A percentile compares a stretch with the other conserved stretches of the same genome.
These are phyloP conservation scores for Chinchilla lanigera DNA, from an alignment of 2,113 vertebrate species.

Conservation along the genomic window DNA sequence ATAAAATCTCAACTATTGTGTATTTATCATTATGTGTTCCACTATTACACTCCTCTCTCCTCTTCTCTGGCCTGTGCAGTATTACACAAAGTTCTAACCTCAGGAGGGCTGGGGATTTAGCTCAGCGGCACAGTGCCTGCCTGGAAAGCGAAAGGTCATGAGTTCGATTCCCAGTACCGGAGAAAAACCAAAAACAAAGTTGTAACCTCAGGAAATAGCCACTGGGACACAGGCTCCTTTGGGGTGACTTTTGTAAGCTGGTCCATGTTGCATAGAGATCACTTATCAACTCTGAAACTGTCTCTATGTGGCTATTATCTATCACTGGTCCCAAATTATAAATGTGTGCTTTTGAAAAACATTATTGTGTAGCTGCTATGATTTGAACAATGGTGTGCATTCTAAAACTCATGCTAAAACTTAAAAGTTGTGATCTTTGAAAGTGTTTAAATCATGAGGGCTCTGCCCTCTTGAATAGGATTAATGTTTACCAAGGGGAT, in stretches of 20 bases:
- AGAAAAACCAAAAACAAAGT: too few species aligned
- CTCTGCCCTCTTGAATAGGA: neutral
- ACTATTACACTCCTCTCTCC: neutral
- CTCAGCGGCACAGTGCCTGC: too few species aligned
- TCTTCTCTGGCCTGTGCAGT: neutral
- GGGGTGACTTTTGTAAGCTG: neutral
- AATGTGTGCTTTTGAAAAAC: neutral
- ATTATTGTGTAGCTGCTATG: neutral
- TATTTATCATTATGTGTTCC: neutral
- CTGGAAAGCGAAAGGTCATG: too few species aligned
- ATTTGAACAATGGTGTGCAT: neutral
- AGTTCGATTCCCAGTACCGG: too few species aligned
- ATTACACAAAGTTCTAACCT: neutral
- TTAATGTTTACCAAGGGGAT: too few species aligned
- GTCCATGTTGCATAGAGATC: neutral
- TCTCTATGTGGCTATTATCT: neutral
- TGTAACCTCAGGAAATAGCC: neutral
- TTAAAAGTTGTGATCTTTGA: neutral
- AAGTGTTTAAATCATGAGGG: neutral
- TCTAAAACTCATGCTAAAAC: neutral
- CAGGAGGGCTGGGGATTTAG: too few species aligned
- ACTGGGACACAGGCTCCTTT: neutral
- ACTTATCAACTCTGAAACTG: neutral
- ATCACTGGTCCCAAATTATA: neutral
- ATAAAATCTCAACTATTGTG: neutral